Evolutionary conservation across 2,113 vertebrate species (phyloP), one percentile per base, ranked within the genome.

Genomic region (Ailurus styani): DNA sequence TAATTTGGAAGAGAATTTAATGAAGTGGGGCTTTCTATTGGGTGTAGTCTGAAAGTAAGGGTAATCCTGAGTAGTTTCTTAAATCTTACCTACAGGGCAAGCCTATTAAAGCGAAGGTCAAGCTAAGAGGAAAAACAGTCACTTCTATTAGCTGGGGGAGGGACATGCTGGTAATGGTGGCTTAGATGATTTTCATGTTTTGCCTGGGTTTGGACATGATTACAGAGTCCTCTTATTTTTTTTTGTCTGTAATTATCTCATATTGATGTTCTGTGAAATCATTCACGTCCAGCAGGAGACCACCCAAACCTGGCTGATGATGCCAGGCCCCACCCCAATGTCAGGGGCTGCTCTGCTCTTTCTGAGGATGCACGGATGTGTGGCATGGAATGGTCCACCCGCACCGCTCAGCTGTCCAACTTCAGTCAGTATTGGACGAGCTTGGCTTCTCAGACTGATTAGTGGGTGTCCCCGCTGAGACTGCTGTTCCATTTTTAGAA

Each of bases 271-370:
- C 82, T 94, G 17, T 31, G 62, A 29, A 31, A 79, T 52, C 66
- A 12, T 47, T 54, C 21, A 79, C 6, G 17, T 47, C 37, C 60
- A 47, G 23, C 40, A 87, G 15, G 60, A 78, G 47, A 94, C 45
- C 23, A 27, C 45, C n/a, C 10, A 42, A 47, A 55, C 34, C 25
- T 15, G 12, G 25, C 34, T 21, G 20, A 2, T 34, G 40, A 40
- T 0, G 3, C 60, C 29, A 1, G 1, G 52, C 29, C 18, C 34
- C 13, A n/a, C 55, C 27, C 13, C 34, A 2, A 5, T 42, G n/a
- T 50, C 0, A 13, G 37, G 27, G 13, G 8, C 20, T 77, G 66
- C 50, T 88, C 20, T 45, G 25, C 21, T n/a, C 37, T 70, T 70
- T 17, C 31, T 15, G 14, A 37, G 23, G 34, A n/a, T 1, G 17